Evolutionary conservation across 2,797 vertebrate genomes (phyloP), one percentile per base, ranked within the genome.

Genomic region (Trachurus trachurus): DNA sequence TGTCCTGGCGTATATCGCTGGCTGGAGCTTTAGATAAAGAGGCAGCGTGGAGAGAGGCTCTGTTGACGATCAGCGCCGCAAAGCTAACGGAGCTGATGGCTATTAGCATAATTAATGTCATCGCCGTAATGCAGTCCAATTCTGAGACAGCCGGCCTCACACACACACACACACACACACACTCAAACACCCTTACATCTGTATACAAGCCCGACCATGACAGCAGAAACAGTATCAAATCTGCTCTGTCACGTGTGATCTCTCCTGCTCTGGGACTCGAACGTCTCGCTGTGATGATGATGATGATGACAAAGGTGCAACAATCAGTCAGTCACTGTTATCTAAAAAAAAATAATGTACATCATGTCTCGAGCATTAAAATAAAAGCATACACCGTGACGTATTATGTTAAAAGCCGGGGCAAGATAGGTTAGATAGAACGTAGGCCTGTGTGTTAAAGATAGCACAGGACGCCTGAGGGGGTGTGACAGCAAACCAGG

Each of bases 361-460:
- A 82, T 74, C 56, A 11, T 64, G 81, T 87, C 70, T 66, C 2
- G 4, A 53, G 72, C 75, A 37, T 70, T 79, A 31, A 87, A 81
- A 81, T 67, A 83, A 82, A 87, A 80, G 78, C 86, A 64, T 42
- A 19, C 59, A 34, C 79, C 63, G 75, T 81, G 86, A 86, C 62
- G 74, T 90, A 40, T 78, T 69, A 60, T 76, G 82, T 83, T 87
- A 83, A 90, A 83, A 86, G 88, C 82, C 59, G 47, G 86, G 82
- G 85, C 70, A 71, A 78, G 87, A 87, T 87, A 90, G 89, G 92
- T 91, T 89, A 87, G 88, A 91, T 78, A 83, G 81, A 90, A 90
- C 82, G 77, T 89, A 80, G 90, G 91, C 85, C 91, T 90, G 91
- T 77, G 88, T 88, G 90, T 89, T 94, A 92, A 89, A 93, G 90